These are phyloP conservation scores for Neodontobutis hainanensis DNA, from an alignment of 2,113 vertebrate genomes.

Conservation along the genomic window DNA sequence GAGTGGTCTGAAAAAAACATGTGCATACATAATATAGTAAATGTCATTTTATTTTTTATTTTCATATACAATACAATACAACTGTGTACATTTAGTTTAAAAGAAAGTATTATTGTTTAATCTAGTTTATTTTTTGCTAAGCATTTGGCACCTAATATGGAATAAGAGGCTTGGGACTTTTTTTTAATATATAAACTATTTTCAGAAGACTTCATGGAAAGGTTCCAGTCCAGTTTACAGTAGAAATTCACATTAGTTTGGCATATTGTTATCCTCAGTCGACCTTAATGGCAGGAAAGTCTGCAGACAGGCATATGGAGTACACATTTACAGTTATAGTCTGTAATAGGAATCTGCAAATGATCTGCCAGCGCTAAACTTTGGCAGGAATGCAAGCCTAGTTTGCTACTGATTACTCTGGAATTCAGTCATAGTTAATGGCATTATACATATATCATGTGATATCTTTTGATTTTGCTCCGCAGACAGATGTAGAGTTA, in stretches of 20 bases:
- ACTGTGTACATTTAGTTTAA: too few relatives aligned
- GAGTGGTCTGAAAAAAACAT: not conserved
- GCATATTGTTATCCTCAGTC: conserved; percentile 38
- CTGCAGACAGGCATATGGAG: conserved; percentile 38
- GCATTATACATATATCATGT: conserved; percentile 38
- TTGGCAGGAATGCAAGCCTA: not conserved
- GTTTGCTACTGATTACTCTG: not conserved
- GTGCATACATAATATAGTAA: not conserved
- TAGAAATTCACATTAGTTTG: not conserved
- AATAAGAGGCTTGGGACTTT: too few relatives aligned
- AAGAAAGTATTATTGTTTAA: too few relatives aligned
- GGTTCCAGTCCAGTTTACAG: not conserved
- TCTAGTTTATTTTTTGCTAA: too few relatives aligned
- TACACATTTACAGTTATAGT: conserved; percentile 26
- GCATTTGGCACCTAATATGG: too few relatives aligned
- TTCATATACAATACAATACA: too few relatives aligned
- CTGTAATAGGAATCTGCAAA: conserved; percentile 1
- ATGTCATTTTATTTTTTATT: too few relatives aligned
- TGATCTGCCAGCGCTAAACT: conserved; percentile 17
- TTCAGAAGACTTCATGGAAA: not conserved
- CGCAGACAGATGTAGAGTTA: conserved; percentile 43
- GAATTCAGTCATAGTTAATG: not conserved
- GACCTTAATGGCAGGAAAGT: conserved; percentile 39
- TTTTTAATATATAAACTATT: too few relatives aligned
- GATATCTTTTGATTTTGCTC: conserved; percentile 57